Evolutionary conservation across 2,113 vertebrate genomes (phyloP).

Genomic region (Leucopsar rothschildi): DNA sequence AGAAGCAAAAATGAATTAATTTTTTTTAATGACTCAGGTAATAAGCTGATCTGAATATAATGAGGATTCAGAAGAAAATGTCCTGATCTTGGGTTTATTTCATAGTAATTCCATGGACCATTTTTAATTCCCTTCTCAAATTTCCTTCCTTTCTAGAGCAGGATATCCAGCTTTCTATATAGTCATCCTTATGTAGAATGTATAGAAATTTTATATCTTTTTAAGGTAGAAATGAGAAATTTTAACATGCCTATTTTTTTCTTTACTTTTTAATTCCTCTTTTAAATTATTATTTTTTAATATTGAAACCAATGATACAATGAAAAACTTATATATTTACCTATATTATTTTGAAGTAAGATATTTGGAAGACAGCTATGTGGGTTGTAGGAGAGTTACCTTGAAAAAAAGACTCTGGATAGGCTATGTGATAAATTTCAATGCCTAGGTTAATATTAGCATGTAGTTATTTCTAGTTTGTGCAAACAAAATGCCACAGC

Average conservation of each 20-base stretch:
- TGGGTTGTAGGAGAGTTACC: neutral
- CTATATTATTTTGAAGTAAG: neutral
- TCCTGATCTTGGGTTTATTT: neutral
- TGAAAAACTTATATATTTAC: neutral
- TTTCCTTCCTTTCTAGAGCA: neutral
- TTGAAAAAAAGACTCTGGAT: neutral
- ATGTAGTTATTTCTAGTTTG: neutral
- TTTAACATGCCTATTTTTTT: fast-evolving
- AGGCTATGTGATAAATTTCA: neutral
- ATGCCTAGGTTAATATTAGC: neutral
- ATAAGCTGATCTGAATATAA: neutral
- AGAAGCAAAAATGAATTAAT: neutral
- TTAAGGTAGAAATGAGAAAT: neutral
- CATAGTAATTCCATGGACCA: neutral
- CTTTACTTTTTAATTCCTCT: fast-evolving
- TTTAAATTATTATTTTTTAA: no score
- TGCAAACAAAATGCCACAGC: neutral
- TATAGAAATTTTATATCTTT: neutral
- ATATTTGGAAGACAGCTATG: neutral
- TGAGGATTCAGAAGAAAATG: neutral
- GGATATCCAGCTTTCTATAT: neutral
- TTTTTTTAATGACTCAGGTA: neutral
- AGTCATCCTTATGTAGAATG: fast-evolving
- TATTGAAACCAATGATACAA: neutral
- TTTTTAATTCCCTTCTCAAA: neutral